Base-by-base conservation (phyloP, 2,113 vertebrate genomes). In the Tiliqua scincoides region DNA sequence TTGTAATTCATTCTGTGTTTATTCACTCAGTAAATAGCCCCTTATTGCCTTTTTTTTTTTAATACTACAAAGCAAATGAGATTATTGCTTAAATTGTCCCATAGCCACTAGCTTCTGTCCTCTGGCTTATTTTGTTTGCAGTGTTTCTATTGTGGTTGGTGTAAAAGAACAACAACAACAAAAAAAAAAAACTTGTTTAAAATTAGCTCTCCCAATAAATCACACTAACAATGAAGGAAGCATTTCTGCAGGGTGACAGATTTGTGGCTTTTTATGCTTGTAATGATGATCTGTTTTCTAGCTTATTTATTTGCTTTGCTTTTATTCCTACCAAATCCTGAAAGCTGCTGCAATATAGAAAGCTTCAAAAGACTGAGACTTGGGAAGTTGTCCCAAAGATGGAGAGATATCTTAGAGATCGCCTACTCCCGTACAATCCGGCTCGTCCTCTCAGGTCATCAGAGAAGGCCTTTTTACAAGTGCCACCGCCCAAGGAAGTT, bases 241-340 rank as follows among this genome's bases (percentile, higher is more conserved):
- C 89, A 92, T 94, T 95, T 96, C 92, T 96, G 90, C 94, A 95
- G 93, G 93, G 95, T 96, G 96, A 96, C 93, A 92, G 93, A 95
- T 95, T 95, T 93, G 92, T 96, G 92, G 96, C 95, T 95, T 95
- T 96, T 95, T 95, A 96, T 97, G 94, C 93, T 95, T 95, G 95
- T 95, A 96, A 96, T 95, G 91, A 95, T 95, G 92, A 93, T 94
- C 88, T 89, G 89, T 94, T 96, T 95, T 93, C 91, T 92, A 89
- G 87, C 87, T 96, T 94, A 92, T 89, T 94, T 95, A 94, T 95
- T 92, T 93, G 88, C 82, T 93, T 91, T 88, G 89, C 88, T 81
- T 94, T 93, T 85, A 89, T 70, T 79, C 43, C 40, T 94, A 78
- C 84, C 52, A 65, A 95, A 91, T 71, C 91, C 88, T 70, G 32